phyloP scores from a whole-genome alignment of 2,797 vertebrate genomes.

The Oophaga sylvatica region DNA sequence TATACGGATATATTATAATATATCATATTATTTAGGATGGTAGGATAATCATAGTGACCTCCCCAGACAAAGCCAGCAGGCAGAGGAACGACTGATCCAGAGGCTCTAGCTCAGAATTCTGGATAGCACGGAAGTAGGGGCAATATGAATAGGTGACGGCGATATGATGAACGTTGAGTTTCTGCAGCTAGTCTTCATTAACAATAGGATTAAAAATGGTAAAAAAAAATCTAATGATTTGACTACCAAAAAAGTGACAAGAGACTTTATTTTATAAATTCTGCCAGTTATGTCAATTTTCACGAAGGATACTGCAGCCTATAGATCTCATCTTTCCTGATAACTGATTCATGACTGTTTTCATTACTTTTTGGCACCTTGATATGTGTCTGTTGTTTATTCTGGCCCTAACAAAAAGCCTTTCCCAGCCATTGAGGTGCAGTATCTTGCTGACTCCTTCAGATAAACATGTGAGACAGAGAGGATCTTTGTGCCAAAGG shows the following conservation, averaged over 20 bases:
- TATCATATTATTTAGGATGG: no score
- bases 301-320: neutral
- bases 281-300: neutral
- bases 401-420: constrained; percentile 42
- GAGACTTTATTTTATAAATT: neutral
- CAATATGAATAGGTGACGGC: neutral
- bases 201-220: neutral
- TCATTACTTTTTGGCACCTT: constrained; percentile 33
- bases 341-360: constrained; percentile 45
- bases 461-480: constrained; percentile 47
- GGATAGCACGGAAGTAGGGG: no score
- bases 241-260: neutral
- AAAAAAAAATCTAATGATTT: neutral
- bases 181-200: neutral
- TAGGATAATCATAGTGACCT: no score
- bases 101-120: no score
- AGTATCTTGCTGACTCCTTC: constrained; percentile 33
- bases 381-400: neutral
- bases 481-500: constrained; percentile 23
- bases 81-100: no score
- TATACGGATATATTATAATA: no score
- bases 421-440: constrained; percentile 51
- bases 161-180: neutral
- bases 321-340: constrained; percentile 25
- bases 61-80: no score